Percentiles rank a stretch among this genome's conserved stretches.
Evolutionary conservation across 2,797 vertebrate genomes (phyloP).

Genomic region (Novumbra hubbsi): DNA sequence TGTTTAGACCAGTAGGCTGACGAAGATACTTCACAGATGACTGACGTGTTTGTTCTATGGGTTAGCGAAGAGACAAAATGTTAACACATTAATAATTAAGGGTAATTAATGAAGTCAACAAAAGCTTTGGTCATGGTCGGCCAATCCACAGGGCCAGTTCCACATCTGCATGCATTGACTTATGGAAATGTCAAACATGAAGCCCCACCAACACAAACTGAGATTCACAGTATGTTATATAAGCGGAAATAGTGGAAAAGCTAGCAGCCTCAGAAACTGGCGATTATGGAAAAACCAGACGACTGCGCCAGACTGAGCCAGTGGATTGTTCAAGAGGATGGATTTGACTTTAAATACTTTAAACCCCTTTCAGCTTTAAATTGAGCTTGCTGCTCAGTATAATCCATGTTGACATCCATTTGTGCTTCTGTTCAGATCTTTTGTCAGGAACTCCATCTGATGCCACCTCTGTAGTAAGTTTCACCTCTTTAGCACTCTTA

Average conservation of each 20-base stretch:
- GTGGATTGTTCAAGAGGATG: background rate
- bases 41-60: background rate
- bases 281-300: background rate
- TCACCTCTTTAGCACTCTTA: background rate
- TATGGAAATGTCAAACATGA: background rate
- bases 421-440: conserved; percentile 1
- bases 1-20: background rate
- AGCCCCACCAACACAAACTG: background rate
- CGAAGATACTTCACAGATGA: background rate
- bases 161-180: background rate
- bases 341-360: background rate
- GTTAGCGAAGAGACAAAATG: background rate
- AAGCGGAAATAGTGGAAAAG: background rate
- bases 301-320: background rate
- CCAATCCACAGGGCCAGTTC: background rate
- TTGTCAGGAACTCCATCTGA: background rate
- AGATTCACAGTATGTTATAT: background rate
- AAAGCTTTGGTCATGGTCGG: background rate
- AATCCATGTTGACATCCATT: background rate
- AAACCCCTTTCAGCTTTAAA: conserved; percentile 4
- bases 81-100: background rate
- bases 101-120: background rate
- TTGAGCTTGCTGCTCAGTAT: background rate
- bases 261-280: background rate
- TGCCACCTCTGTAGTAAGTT: background rate